A percentile compares a stretch with the other conserved stretches of the same genome.
Conservation (phyloP, 2,113 vertebrate genomes). For the Prolemur simus region DNA sequence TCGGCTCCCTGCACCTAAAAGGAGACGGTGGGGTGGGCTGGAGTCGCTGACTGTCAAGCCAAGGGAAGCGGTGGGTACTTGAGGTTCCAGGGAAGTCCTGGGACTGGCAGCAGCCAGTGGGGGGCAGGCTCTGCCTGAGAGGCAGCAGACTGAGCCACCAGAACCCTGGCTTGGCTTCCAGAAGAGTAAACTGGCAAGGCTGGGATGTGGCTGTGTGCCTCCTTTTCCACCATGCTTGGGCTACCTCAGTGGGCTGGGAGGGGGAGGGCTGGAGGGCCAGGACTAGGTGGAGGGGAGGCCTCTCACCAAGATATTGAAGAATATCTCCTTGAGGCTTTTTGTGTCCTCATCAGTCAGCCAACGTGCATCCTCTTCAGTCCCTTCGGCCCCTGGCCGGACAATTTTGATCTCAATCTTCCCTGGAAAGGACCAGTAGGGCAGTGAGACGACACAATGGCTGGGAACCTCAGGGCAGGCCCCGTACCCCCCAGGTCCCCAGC, state of each 20-base stretch:
- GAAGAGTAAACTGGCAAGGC: background rate
- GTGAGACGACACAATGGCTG: background rate
- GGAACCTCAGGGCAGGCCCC: background rate
- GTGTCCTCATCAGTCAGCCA: slow-evolving; percentile 96
- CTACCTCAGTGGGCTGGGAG: too few relatives aligned
- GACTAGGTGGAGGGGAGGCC: background rate
- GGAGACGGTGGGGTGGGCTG: background rate
- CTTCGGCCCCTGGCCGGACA: slow-evolving; percentile 86
- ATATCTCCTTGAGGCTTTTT: slow-evolving; percentile 93
- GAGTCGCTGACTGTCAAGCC: background rate
- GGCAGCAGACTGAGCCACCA: background rate
- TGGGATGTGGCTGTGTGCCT: background rate
- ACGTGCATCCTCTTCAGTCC: slow-evolving; percentile 88
- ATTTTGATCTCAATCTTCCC: slow-evolving; percentile 98
- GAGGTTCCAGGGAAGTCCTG: background rate
- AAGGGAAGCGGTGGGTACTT: rapidly evolving
- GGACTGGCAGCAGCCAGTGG: background rate
- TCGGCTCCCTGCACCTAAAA: slow-evolving; percentile 92
- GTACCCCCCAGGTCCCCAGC: slow-evolving; percentile 50
- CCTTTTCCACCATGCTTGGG: background rate
- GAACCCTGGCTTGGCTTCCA: background rate
- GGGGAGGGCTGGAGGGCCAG: background rate
- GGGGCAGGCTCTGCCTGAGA: background rate
- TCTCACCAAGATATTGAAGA: slow-evolving; percentile 94
- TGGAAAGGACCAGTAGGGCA: slow-evolving; percentile 45